Evolutionary conservation across 2,113 vertebrate species (phyloP).

Genomic region (Prunella fulvescens): DNA sequence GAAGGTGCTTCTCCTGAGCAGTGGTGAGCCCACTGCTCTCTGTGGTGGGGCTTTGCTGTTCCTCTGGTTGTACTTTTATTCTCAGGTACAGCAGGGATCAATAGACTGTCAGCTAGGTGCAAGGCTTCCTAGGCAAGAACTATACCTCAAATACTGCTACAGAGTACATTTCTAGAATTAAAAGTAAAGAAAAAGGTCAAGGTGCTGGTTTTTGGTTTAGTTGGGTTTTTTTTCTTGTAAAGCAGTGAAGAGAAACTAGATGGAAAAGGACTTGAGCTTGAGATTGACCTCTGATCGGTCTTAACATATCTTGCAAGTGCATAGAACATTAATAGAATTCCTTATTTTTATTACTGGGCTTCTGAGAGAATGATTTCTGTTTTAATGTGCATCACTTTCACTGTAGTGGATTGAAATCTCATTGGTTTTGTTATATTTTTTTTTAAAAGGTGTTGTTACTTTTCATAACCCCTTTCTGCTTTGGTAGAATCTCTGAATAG

Average conservation of each 20-base stretch:
- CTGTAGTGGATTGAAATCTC: neutral
- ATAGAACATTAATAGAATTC: neutral
- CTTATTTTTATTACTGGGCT: neutral
- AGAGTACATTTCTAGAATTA: neutral
- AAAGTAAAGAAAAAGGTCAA: neutral
- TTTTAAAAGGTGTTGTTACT: conserved; percentile 6
- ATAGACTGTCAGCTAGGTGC: neutral
- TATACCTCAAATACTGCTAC: neutral
- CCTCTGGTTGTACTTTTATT: neutral
- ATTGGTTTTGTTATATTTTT: neutral
- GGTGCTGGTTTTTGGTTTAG: neutral
- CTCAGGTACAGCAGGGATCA: neutral
- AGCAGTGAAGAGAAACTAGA: neutral
- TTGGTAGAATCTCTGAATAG: conserved; percentile 1
- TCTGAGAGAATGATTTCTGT: neutral
- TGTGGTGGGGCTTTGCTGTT: neutral
- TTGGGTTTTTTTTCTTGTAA: neutral
- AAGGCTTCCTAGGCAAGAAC: neutral
- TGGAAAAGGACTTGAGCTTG: neutral
- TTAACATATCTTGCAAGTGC: neutral
- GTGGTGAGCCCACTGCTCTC: neutral
- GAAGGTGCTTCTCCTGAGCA: neutral
- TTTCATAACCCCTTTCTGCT: neutral
- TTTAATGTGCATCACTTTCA: neutral
- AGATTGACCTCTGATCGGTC: neutral